These are phyloP conservation scores for Cryptoblepharus egeriae DNA, from an alignment of 2,797 vertebrate species.

Conservation along the genomic window DNA sequence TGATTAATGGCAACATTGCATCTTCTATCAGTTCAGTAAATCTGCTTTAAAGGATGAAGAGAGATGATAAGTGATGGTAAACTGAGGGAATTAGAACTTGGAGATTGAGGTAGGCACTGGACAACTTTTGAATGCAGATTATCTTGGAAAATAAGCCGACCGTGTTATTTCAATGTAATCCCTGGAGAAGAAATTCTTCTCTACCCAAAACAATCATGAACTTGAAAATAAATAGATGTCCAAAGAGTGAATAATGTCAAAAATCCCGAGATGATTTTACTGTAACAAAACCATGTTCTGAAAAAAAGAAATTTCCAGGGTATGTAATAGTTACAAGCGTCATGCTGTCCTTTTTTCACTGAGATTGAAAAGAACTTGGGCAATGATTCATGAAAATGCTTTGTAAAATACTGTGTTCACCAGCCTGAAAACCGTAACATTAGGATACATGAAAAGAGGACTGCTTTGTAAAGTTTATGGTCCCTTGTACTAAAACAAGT, in stretches of 20 bases:
- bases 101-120: too few relatives aligned
- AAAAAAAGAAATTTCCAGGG: neutral
- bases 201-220: neutral
- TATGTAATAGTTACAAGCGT: neutral
- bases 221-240: neutral
- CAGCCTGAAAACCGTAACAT: constrained; percentile 13
- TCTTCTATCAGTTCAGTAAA: too few relatives aligned
- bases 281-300: neutral
- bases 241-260: neutral
- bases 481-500: constrained; percentile 28
- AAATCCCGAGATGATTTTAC: neutral
- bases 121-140: too few relatives aligned
- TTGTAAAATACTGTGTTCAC: constrained; percentile 10
- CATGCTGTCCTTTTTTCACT: neutral
- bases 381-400: constrained; percentile 17
- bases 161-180: too few relatives aligned
- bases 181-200: too few relatives aligned
- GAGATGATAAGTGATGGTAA: too few relatives aligned
- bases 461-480: constrained; percentile 34
- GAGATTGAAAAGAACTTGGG: neutral
- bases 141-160: too few relatives aligned
- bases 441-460: constrained; percentile 4
- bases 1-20: too few relatives aligned
- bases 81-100: too few relatives aligned
- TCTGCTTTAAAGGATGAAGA: too few relatives aligned